These are phyloP conservation scores for Cirrhinus mrigala DNA, from an alignment of 2,797 vertebrate species.

Conservation along the genomic window DNA sequence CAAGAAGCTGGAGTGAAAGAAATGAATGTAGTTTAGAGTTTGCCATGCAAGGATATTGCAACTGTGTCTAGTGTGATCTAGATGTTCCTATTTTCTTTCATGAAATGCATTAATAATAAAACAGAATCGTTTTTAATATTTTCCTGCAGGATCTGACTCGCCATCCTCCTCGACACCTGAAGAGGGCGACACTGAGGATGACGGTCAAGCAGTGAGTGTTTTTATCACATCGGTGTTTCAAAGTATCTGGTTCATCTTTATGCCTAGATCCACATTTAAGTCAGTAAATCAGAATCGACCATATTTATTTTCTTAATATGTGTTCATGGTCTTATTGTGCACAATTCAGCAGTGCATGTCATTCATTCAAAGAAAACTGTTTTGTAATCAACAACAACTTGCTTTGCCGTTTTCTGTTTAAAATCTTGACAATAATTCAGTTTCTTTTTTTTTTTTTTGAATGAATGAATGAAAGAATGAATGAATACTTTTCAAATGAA, in stretches of 20 bases:
- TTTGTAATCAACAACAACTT: not conserved
- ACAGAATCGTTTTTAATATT: not conserved
- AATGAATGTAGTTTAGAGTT: not conserved
- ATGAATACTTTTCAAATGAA: not conserved
- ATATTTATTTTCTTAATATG: not conserved
- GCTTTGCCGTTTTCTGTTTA: not conserved
- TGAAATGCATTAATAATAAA: not conserved
- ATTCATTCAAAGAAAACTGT: not conserved
- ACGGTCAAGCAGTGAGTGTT: slow-evolving; percentile 82
- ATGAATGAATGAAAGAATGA: too few species aligned
- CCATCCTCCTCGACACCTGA: slow-evolving; percentile 83
- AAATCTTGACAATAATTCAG: not conserved
- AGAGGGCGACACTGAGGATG: slow-evolving; percentile 83
- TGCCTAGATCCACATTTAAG: not conserved
- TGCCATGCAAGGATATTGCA: not conserved
- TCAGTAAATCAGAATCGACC: not conserved
- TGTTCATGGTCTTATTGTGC: not conserved
- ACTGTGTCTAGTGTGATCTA: not conserved
- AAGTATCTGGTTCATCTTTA: not conserved
- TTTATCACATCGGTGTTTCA: slow-evolving; percentile 9
- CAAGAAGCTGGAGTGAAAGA: slow-evolving; percentile 16
- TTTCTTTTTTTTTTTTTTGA: not conserved
- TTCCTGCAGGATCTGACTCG: slow-evolving; percentile 77
- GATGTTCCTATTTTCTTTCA: not conserved
- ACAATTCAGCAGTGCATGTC: not conserved